These are phyloP conservation scores for Sus cebifrons DNA, from an alignment of 2,797 vertebrate genomes.

Conservation along the genomic window DNA sequence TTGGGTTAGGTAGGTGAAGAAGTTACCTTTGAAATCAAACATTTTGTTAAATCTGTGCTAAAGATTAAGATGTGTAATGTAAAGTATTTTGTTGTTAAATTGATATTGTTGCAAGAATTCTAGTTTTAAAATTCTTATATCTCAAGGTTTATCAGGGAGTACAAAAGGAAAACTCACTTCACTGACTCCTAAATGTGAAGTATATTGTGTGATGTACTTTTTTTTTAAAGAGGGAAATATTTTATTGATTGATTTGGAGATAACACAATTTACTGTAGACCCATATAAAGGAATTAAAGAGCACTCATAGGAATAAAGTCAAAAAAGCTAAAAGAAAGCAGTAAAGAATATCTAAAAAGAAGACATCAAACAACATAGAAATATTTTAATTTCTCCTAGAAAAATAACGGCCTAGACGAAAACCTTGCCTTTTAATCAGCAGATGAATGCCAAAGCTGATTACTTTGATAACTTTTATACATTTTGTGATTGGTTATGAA, in stretches of 20 bases:
- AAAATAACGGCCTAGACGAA: not conserved
- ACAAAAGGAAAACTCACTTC: not conserved
- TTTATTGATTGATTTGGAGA: not conserved
- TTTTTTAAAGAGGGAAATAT: not conserved
- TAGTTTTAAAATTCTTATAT: slow-evolving; percentile 21
- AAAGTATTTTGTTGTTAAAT: not conserved
- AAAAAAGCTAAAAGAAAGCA: not conserved
- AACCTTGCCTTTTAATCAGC: not conserved
- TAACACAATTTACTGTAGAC: not conserved
- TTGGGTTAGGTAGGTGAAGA: not conserved
- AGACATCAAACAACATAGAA: not conserved
- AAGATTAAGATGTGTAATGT: not conserved
- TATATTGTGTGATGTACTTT: not conserved
- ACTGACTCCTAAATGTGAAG: not conserved
- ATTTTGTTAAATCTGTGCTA: not conserved
- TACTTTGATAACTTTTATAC: not conserved
- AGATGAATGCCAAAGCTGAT: not conserved
- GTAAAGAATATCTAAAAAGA: not conserved
- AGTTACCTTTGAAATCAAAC: not conserved
- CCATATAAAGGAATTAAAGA: not conserved
- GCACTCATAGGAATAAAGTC: not conserved
- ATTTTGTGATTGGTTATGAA: not conserved
- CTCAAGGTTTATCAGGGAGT: not conserved
- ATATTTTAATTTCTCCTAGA: not conserved
- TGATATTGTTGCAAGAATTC: not conserved